Conservation (phyloP, 1,140 invertebrate genomes). For the Potamilus streckersoni region DNA sequence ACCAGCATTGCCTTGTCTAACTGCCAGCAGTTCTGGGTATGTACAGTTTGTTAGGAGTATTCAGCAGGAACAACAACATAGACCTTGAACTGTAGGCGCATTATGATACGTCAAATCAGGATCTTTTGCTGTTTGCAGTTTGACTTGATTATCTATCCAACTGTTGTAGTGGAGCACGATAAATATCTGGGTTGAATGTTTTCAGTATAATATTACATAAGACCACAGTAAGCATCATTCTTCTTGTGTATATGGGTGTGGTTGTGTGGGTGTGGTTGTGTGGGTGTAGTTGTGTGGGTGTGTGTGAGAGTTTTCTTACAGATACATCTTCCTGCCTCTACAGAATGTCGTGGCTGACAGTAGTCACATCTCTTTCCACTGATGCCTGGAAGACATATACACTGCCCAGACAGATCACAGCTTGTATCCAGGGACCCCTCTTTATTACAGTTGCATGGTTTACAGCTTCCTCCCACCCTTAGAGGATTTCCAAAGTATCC, state of each 20-base stretch:
- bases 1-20: too few species aligned
- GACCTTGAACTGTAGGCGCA: too few species aligned
- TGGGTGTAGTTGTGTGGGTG: not conserved
- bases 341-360: constrained; percentile 85
- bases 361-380: constrained; percentile 93
- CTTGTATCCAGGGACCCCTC: constrained; percentile 85
- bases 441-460: constrained; percentile 62
- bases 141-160: too few species aligned
- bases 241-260: not conserved
- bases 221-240: too few species aligned
- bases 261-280: not conserved
- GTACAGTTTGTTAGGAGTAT: too few species aligned
- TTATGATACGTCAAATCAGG: too few species aligned
- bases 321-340: constrained; percentile 77
- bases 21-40: too few species aligned
- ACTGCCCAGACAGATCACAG: constrained; percentile 63
- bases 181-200: too few species aligned
- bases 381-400: constrained; percentile 84
- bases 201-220: too few species aligned
- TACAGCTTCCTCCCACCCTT: constrained; percentile 69
- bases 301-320: constrained; percentile 73
- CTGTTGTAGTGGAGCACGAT: too few species aligned
- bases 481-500: constrained; percentile 95
- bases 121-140: too few species aligned
- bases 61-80: too few species aligned